A percentile compares a stretch with the other conserved stretches of the same genome.
Evolutionary conservation across 2,113 vertebrate genomes (phyloP).

Genomic region (Paradoxurus hermaphroditus): DNA sequence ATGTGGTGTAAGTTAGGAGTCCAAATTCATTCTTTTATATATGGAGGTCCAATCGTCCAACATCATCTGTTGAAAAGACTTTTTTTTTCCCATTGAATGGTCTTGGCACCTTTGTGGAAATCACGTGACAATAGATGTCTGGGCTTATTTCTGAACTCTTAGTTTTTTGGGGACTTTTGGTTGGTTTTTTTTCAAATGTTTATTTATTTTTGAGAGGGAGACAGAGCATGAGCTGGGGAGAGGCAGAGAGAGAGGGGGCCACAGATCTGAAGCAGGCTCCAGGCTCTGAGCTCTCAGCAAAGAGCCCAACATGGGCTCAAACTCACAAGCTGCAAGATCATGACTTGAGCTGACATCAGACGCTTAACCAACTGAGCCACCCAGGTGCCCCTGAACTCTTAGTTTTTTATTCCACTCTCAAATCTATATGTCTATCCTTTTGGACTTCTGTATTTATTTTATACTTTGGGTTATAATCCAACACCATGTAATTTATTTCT

Average conservation of each 20-base stretch:
- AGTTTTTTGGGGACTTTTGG: not conserved
- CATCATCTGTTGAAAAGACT: not conserved
- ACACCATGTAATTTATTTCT: not conserved
- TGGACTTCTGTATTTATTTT: not conserved
- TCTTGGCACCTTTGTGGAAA: not conserved
- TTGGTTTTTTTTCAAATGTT: too few species aligned
- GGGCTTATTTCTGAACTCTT: not conserved
- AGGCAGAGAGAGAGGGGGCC: too few species aligned
- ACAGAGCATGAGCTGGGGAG: too few species aligned
- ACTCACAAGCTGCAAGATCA: too few species aligned
- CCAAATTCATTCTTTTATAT: not conserved
- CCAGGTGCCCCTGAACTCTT: not conserved
- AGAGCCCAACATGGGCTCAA: too few species aligned
- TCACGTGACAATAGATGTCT: not conserved
- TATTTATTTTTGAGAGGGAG: too few species aligned
- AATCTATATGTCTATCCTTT: not conserved
- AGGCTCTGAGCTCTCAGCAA: too few species aligned
- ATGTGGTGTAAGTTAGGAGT: not conserved
- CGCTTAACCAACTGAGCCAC: too few species aligned
- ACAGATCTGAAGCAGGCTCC: too few species aligned
- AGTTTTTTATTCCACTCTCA: not conserved
- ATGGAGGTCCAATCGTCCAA: not conserved
- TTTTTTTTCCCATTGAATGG: not conserved
- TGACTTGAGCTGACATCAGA: too few species aligned
- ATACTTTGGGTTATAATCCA: not conserved